Evolutionary conservation across 1,140 invertebrate species (phyloP).

Genomic region (Drosophila parvula): DNA sequence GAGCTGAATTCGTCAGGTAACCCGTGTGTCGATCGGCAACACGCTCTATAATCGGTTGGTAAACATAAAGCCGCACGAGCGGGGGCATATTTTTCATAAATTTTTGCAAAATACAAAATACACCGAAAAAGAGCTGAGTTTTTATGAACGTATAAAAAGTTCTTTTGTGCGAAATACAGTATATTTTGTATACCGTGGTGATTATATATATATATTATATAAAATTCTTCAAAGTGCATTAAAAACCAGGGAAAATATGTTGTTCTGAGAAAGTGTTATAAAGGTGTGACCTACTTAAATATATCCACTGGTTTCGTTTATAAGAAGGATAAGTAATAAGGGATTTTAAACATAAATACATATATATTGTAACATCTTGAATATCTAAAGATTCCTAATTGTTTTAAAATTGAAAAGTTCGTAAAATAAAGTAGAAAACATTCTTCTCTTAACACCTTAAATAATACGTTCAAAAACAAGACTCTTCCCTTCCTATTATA

Average conservation of each 20-base stretch:
- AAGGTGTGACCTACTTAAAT: neutral
- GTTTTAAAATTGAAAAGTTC: neutral
- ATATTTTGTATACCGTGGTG: neutral
- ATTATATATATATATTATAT: neutral
- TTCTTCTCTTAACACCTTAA: neutral
- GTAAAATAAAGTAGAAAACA: neutral
- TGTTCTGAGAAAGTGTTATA: too few species aligned
- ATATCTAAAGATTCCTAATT: neutral
- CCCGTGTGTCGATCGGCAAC: constrained; percentile 41
- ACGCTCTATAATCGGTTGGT: neutral
- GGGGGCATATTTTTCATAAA: constrained; percentile 11
- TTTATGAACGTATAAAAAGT: neutral
- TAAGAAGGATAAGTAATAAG: too few species aligned
- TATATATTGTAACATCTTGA: too few species aligned
- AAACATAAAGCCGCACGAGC: constrained; percentile 12
- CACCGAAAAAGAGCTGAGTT: neutral
- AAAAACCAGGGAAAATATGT: neutral
- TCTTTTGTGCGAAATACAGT: neutral
- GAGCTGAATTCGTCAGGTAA: constrained; percentile 24
- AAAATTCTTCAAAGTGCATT: neutral
- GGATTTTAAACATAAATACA: too few species aligned
- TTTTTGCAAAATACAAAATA: constrained; percentile 2
- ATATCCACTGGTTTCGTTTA: too few species aligned
- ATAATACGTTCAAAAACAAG: neutral
- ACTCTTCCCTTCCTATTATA: neutral